Evolutionary conservation across 30 jellyfish, hydroid and myxozoan species (phyloP).

Genomic region (Rhopilema esculentum): DNA sequence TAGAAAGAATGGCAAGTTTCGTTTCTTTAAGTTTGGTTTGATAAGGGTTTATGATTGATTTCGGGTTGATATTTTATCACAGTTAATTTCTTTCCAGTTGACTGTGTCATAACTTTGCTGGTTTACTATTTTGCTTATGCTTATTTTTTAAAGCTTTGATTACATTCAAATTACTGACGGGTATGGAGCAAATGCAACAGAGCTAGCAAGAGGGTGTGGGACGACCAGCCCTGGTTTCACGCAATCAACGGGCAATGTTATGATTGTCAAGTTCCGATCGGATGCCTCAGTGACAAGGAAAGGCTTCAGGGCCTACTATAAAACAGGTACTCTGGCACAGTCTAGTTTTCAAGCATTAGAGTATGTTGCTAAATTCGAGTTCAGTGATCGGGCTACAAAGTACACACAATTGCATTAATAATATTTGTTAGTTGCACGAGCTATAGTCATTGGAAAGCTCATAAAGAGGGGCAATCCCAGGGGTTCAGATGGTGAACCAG

Average conservation of each 20-base stretch:
- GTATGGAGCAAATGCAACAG: conserved; percentile 65
- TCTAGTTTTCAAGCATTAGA: no score
- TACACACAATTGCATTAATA: no score
- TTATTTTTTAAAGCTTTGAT: conserved; percentile 44
- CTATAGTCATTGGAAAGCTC: no score
- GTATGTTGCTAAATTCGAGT: no score
- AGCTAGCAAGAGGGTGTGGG: conserved; percentile 75
- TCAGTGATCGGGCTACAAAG: no score
- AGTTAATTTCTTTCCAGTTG: neutral
- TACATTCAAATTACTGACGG: conserved; percentile 77
- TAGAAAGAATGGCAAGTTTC: no score
- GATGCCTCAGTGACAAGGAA: conserved; percentile 41
- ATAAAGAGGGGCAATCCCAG: no score
- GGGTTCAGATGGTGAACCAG: no score
- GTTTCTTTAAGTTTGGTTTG: neutral
- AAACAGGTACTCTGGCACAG: no score
- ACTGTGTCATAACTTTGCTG: no score
- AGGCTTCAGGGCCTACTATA: conserved; percentile 71
- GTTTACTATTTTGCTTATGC: no score
- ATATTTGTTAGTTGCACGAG: no score
- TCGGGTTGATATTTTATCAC: neutral
- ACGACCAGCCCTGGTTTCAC: conserved; percentile 40
- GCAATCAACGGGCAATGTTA: conserved; percentile 67
- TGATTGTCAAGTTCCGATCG: conserved; percentile 77
- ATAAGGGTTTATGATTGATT: neutral